These are phyloP conservation scores for Pentalonia nigronervosa DNA, from an alignment of 1,140 invertebrate genomes.

Conservation along the genomic window DNA sequence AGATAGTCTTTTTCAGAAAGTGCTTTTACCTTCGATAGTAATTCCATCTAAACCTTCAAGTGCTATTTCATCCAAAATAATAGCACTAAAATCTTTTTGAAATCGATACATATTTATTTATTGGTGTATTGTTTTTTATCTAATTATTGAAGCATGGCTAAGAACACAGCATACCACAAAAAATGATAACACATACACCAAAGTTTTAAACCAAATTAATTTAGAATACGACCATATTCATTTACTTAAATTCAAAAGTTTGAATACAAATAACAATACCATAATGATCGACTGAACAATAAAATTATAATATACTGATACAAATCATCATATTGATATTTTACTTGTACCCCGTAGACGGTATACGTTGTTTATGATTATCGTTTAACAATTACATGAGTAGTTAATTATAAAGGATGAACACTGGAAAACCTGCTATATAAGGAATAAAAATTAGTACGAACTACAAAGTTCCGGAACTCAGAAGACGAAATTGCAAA, in stretches of 20 bases:
- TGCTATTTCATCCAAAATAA: conserved; percentile 76
- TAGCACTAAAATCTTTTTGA: conserved; percentile 49
- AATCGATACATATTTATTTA: conserved; percentile 30
- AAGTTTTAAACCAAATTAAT: not conserved
- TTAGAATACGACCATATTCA: not conserved
- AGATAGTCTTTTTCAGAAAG: not conserved
- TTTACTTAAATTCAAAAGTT: not conserved
- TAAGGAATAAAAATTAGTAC: not conserved
- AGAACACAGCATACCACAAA: not conserved
- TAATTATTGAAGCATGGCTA: not conserved
- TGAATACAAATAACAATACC: not conserved
- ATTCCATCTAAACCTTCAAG: conserved; percentile 85
- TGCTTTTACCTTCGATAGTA: conserved; percentile 71
- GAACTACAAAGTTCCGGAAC: no score
- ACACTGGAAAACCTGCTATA: not conserved
- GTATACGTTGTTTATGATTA: not conserved
- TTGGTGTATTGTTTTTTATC: not conserved
- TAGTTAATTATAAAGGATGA: not conserved
- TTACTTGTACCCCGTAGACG: not conserved
- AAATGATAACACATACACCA: not conserved
- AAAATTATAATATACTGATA: not conserved
- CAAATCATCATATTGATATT: not conserved
- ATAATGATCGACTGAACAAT: not conserved
- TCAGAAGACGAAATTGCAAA: not conserved
- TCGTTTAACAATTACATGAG: not conserved